A percentile compares a stretch with the other conserved stretches of the same genome.
phyloP scores from a whole-genome alignment of 2,797 vertebrate species.

The Telmatherina bonti region DNA sequence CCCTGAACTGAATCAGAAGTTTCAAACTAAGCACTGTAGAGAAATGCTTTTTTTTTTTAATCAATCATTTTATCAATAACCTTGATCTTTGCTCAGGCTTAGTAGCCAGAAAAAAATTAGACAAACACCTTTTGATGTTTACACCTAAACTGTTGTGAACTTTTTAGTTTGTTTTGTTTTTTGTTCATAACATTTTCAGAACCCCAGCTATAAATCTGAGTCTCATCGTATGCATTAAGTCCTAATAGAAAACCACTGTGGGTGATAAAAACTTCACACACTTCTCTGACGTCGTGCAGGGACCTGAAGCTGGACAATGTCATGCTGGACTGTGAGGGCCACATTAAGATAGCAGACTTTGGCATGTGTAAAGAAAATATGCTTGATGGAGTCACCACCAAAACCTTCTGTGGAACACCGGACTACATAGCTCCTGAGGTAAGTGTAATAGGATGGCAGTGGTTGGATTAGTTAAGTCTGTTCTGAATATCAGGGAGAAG shows the following conservation, averaged over 20 bases:
- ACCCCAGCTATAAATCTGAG: background rate
- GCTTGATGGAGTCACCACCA: conserved; percentile 92
- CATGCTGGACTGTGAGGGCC: conserved; percentile 97
- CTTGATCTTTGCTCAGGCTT: no score
- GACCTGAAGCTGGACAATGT: conserved; percentile 98
- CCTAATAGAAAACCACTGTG: no score
- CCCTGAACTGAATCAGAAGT: no score
- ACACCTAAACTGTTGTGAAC: background rate
- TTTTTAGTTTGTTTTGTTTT: background rate
- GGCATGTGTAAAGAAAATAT: conserved; percentile 99
- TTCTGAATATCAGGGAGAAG: background rate
- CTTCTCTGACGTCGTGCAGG: no score
- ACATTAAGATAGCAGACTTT: conserved; percentile 98
- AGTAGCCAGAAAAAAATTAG: no score
- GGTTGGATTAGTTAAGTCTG: background rate
- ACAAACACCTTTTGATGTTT: no score
- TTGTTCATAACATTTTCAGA: background rate
- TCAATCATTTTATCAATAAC: no score
- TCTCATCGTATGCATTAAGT: background rate
- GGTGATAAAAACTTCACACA: no score
- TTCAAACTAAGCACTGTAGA: no score
- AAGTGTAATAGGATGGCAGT: background rate
- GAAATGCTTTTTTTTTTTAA: no score
- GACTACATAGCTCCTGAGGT: conserved; percentile 99
- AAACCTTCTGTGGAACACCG: conserved; percentile 98